A percentile compares a stretch with the other conserved stretches of the same genome.
Evolutionary conservation across 2,113 vertebrate species (phyloP).

Genomic region (Mastomys coucha): DNA sequence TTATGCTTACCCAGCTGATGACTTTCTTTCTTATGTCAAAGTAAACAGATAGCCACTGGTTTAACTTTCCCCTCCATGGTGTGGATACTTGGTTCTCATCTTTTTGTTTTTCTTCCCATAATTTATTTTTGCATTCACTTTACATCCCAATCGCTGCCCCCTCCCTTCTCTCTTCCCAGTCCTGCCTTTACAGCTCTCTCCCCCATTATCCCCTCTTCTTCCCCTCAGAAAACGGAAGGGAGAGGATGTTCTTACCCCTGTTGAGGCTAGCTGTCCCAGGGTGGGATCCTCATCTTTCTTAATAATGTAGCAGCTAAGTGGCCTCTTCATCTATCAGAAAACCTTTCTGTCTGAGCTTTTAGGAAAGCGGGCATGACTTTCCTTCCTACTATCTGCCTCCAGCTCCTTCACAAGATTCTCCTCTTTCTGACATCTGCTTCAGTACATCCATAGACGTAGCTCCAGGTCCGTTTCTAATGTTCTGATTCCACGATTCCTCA

Average conservation of each 20-base stretch:
- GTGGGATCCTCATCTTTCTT: background rate
- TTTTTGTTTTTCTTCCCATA: background rate
- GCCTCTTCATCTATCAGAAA: background rate
- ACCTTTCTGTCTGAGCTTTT: background rate
- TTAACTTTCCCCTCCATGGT: background rate
- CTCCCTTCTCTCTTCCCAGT: too few relatives aligned
- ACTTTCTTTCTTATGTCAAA: background rate
- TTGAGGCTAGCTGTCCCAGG: too few relatives aligned
- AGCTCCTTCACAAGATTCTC: background rate
- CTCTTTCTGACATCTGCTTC: background rate
- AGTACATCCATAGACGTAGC: background rate
- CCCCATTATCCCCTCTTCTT: too few relatives aligned
- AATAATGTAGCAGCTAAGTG: background rate
- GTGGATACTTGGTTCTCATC: background rate
- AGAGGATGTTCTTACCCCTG: too few relatives aligned
- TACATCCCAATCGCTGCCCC: too few relatives aligned
- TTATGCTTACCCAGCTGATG: background rate
- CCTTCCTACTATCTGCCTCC: background rate
- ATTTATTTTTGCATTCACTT: too few relatives aligned
- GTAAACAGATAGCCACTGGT: background rate
- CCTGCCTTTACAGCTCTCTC: too few relatives aligned
- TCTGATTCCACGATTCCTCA: background rate
- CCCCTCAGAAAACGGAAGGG: too few relatives aligned
- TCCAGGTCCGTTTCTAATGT: background rate
- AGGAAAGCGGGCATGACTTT: background rate